Conservation (phyloP, 2,888 invertebrate genomes). For the Rhorus exstirpatorius region DNA sequence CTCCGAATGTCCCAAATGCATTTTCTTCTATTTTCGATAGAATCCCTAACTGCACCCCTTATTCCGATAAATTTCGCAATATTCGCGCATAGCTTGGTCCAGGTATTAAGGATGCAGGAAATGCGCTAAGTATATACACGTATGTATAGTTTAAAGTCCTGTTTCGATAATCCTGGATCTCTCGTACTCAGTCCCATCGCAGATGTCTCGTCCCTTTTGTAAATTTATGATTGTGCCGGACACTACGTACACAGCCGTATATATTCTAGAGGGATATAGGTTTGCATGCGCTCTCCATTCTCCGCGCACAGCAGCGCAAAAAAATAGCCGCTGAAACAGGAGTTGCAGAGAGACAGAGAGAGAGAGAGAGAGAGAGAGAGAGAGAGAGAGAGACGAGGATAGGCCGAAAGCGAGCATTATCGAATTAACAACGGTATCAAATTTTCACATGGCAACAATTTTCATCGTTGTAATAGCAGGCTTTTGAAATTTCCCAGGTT, state of each 20-base stretch:
- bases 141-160: slow-evolving; percentile 29
- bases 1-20: neutral
- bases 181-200: neutral
- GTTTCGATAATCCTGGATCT: slow-evolving; percentile 46
- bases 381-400: neutral
- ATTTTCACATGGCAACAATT: slow-evolving; percentile 41
- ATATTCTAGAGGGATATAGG: slow-evolving; percentile 31
- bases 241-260: slow-evolving; percentile 31
- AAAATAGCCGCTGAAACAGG: slow-evolving; percentile 28
- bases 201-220: slow-evolving; percentile 38
- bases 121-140: neutral
- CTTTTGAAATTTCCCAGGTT: slow-evolving; percentile 25
- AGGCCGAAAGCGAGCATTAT: slow-evolving; percentile 16
- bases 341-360: neutral
- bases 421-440: slow-evolving; percentile 16
- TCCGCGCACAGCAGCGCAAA: slow-evolving; percentile 20
- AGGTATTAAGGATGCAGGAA: neutral
- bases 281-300: slow-evolving; percentile 15
- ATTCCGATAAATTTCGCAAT: slow-evolving; percentile 41
- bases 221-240: slow-evolving; percentile 53
- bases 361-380: neutral
- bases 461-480: slow-evolving; percentile 17
- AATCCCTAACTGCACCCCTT: slow-evolving; percentile 3
- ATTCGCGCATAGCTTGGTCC: slow-evolving; percentile 11
- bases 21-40: slow-evolving; percentile 18